phyloP scores from a whole-genome alignment of 2,888 invertebrate species.

The Iselma pallidipennis region DNA sequence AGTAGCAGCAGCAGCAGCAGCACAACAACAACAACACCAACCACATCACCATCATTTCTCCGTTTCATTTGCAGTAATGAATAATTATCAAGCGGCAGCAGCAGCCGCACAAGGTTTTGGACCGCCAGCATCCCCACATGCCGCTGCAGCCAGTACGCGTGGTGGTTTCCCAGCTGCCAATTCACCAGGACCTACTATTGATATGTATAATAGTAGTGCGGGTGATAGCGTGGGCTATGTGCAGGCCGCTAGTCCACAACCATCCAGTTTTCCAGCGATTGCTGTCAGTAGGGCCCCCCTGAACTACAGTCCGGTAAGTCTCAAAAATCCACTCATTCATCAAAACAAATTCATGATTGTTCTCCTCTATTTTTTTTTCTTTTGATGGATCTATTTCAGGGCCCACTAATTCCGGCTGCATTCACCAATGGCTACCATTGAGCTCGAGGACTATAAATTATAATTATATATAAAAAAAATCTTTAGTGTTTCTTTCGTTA shows the following conservation, averaged over 20 bases:
- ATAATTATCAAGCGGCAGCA: conserved; percentile 88
- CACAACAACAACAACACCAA: background rate
- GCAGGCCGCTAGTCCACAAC: conserved; percentile 96
- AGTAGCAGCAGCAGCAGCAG: conserved; percentile 35
- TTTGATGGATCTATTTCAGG: conserved; percentile 67
- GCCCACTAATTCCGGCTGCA: conserved; percentile 96
- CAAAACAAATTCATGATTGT: background rate
- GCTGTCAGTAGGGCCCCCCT: conserved; percentile 92
- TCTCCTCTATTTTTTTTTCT: conserved; percentile 3
- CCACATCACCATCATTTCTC: conserved; percentile 48
- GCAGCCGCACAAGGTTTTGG: conserved; percentile 79
- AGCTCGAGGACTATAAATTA: conserved; percentile 56
- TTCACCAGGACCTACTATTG: conserved; percentile 89
- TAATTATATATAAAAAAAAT: conserved; percentile 13
- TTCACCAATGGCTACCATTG: conserved; percentile 99
- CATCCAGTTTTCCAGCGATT: conserved; percentile 92
- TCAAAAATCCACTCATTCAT: too few species aligned
- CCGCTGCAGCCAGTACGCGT: conserved; percentile 60
- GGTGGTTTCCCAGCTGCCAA: conserved; percentile 89
- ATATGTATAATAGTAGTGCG: conserved; percentile 88
- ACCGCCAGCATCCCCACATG: conserved; percentile 83
- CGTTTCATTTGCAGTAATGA: conserved; percentile 79
- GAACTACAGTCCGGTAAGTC: conserved; percentile 90
- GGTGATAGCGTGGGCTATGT: conserved; percentile 89
- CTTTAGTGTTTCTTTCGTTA: conserved; percentile 42